Conservation (phyloP, 2,113 vertebrate genomes). For the Salminus brasiliensis region DNA sequence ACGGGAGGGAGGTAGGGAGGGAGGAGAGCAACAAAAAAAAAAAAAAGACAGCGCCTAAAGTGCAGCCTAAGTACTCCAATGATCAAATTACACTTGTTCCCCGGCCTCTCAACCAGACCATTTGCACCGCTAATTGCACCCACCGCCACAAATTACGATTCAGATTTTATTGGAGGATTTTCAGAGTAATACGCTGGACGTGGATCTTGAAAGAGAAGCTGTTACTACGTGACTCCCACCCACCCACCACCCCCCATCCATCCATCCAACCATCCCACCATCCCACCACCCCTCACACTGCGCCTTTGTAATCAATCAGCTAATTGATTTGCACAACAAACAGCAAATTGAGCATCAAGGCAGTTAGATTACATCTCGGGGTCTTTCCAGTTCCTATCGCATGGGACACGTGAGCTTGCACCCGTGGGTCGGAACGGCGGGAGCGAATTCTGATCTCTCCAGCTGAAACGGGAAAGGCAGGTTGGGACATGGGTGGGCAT, state of each 20-base stretch:
- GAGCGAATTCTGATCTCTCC: neutral
- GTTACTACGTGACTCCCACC: slow-evolving; percentile 2
- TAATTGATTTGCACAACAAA: slow-evolving; percentile 23
- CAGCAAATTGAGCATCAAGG: neutral
- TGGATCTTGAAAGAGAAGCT: slow-evolving; percentile 45
- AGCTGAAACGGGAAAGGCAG: neutral
- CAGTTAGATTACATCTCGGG: slow-evolving; percentile 11
- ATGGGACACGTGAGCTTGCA: neutral
- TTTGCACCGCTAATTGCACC: slow-evolving; percentile 40
- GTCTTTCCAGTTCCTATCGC: slow-evolving; percentile 8
- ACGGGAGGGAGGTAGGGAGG: too few species aligned
- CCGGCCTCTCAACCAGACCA: slow-evolving; percentile 26
- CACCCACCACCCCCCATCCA: too few species aligned
- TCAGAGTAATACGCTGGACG: slow-evolving; percentile 41
- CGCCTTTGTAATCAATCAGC: slow-evolving; percentile 9
- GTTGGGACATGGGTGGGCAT: neutral
- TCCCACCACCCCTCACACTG: slow-evolving; percentile 23
- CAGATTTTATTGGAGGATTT: slow-evolving; percentile 36
- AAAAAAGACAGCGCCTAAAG: slow-evolving; percentile 75
- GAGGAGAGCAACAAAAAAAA: slow-evolving; percentile 65
- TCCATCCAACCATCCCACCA: too few species aligned
- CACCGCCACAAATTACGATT: slow-evolving; percentile 46
- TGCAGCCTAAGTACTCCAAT: slow-evolving; percentile 75
- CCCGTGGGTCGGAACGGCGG: neutral
- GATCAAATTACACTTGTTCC: slow-evolving; percentile 72